These are phyloP conservation scores for Apotomis turbidana DNA, from an alignment of 2,888 invertebrate genomes.

Conservation along the genomic window DNA sequence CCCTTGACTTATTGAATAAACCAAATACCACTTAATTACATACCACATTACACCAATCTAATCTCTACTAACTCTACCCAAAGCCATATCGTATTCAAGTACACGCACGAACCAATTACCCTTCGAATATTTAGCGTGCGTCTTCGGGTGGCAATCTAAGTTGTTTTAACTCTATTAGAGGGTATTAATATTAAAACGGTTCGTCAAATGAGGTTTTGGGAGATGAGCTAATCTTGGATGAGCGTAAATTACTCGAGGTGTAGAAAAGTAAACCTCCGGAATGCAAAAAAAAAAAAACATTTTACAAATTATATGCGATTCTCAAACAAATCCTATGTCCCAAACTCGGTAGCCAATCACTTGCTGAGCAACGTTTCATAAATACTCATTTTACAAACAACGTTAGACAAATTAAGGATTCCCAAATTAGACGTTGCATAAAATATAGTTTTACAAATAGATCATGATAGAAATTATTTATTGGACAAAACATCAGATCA, in stretches of 20 bases:
- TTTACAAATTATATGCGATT: too few relatives aligned
- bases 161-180: constrained; percentile 49
- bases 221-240: neutral
- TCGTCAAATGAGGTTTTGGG: constrained; percentile 15
- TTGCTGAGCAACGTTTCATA: too few relatives aligned
- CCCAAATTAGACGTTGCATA: too few relatives aligned
- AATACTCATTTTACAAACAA: too few relatives aligned
- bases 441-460: too few relatives aligned
- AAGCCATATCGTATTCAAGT: constrained; percentile 64
- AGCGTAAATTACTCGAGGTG: neutral
- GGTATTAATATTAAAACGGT: constrained; percentile 25
- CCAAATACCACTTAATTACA: constrained; percentile 8
- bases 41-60: constrained; percentile 19
- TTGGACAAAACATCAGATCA: too few relatives aligned
- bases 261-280: too few relatives aligned
- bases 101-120: constrained; percentile 66
- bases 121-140: constrained; percentile 60
- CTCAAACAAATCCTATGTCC: too few relatives aligned
- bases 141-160: constrained; percentile 51
- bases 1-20: neutral
- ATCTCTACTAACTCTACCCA: constrained; percentile 30
- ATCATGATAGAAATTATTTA: too few relatives aligned
- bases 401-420: too few relatives aligned
- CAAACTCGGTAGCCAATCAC: too few relatives aligned
- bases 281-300: too few relatives aligned